Evolutionary conservation across 1,140 invertebrate species (phyloP).

Genomic region (Pachyrhynchus sulphureomaculatus): DNA sequence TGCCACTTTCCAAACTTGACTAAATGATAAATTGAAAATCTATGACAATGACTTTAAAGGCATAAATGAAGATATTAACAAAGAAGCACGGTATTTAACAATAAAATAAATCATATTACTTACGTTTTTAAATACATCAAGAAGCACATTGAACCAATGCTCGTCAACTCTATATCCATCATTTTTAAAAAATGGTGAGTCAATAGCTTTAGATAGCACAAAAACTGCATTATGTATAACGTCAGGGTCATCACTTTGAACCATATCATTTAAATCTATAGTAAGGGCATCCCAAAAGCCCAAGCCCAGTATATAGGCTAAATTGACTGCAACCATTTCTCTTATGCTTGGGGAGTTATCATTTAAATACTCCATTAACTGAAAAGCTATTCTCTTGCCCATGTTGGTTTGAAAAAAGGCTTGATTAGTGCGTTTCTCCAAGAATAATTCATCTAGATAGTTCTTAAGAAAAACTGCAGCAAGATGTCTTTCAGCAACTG

Average conservation of each 20-base stretch:
- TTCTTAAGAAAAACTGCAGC: slow-evolving; percentile 26
- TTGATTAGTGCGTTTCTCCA: not conserved
- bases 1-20: no score
- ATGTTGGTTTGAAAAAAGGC: not conserved
- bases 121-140: slow-evolving; percentile 17
- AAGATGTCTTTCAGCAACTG: slow-evolving; percentile 6
- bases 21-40: no score
- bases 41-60: no score
- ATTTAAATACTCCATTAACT: not conserved
- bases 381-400: slow-evolving; percentile 6
- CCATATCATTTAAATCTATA: slow-evolving; percentile 13
- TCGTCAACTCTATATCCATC: not conserved
- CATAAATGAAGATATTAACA: no score
- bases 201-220: slow-evolving; percentile 10
- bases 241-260: slow-evolving; percentile 6
- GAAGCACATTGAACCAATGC: slow-evolving; percentile 18
- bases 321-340: not conserved
- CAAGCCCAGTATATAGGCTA: slow-evolving; percentile 3
- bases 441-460: slow-evolving; percentile 20
- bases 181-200: not conserved
- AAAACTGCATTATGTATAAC: slow-evolving; percentile 7
- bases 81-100: no score
- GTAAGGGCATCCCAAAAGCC: slow-evolving; percentile 16
- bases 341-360: not conserved
- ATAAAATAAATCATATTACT: no score